Evolutionary conservation across 2,888 invertebrate species (phyloP).

Genomic region (Lamellibrachia satsuma): DNA sequence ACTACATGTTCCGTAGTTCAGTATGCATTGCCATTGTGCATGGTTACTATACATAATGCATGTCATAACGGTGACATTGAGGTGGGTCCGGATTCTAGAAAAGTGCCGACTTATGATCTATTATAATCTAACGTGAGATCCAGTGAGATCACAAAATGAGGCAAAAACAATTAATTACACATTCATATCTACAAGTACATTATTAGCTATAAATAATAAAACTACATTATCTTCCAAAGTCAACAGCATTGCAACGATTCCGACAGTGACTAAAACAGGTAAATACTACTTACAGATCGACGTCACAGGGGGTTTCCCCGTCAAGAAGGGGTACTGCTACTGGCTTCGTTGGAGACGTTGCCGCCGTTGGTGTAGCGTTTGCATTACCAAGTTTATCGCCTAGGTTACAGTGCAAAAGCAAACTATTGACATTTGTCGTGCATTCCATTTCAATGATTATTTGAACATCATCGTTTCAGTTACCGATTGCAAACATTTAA

Average conservation of each 20-base stretch:
- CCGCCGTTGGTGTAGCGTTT: neutral
- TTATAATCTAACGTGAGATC: too few species aligned
- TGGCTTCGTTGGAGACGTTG: neutral
- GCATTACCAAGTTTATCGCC: slow-evolving; percentile 6
- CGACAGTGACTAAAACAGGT: neutral
- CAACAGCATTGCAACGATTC: neutral
- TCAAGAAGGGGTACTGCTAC: neutral
- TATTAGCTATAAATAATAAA: too few species aligned
- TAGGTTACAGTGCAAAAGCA: neutral
- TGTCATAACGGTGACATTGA: too few species aligned
- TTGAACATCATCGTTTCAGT: neutral
- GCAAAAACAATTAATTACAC: too few species aligned
- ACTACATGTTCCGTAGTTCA: too few species aligned
- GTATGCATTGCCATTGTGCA: too few species aligned
- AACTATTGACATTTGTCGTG: neutral
- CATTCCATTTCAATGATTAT: neutral
- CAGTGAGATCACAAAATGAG: too few species aligned
- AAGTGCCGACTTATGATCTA: too few species aligned
- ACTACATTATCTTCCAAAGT: too few species aligned
- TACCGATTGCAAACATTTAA: neutral
- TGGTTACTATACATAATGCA: too few species aligned
- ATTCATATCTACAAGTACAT: too few species aligned
- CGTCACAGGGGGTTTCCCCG: slow-evolving; percentile 10
- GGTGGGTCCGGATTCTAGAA: too few species aligned
- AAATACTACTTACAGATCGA: neutral